Percentiles rank a stretch among this genome's conserved stretches.
Conservation (phyloP, 2,113 vertebrate genomes). For the Entelurus aequoreus region DNA sequence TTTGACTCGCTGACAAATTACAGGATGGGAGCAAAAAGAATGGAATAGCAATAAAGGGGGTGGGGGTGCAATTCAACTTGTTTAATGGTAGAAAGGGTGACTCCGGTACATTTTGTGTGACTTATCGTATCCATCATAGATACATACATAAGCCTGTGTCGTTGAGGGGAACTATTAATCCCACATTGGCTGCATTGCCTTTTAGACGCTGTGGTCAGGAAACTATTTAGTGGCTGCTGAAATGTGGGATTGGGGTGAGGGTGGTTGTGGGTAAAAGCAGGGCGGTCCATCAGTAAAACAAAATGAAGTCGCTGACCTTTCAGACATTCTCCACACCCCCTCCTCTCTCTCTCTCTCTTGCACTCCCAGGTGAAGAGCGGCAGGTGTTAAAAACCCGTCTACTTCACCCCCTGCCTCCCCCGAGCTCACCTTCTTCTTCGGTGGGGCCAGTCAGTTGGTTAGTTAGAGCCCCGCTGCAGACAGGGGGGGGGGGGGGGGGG, state of each 20-base stretch:
- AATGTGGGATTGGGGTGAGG: slow-evolving; percentile 25
- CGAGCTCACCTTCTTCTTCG: slow-evolving; percentile 68
- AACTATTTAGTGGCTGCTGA: slow-evolving; percentile 54
- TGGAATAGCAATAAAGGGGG: slow-evolving; percentile 38
- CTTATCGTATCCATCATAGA: background rate
- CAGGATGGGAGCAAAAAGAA: slow-evolving; percentile 51
- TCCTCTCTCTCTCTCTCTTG: slow-evolving; percentile 3
- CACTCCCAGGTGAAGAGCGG: slow-evolving; percentile 69
- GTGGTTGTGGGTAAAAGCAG: background rate
- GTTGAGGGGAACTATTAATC: slow-evolving; percentile 28
- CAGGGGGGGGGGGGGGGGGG: no score
- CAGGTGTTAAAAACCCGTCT: slow-evolving; percentile 77
- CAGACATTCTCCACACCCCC: background rate
- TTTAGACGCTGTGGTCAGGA: slow-evolving; percentile 20
- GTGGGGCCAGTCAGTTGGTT: slow-evolving; percentile 64
- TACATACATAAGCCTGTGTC: background rate
- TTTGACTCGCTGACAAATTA: slow-evolving; percentile 68
- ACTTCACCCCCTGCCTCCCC: slow-evolving; percentile 61
- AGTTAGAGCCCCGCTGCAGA: no score
- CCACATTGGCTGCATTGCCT: slow-evolving; percentile 8
- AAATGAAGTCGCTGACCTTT: slow-evolving; percentile 61
- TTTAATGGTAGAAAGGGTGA: slow-evolving; percentile 23
- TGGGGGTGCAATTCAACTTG: slow-evolving; percentile 53
- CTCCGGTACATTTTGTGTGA: background rate
- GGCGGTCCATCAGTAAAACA: slow-evolving; percentile 51